These are phyloP conservation scores for Diceros bicornis DNA, from an alignment of 2,797 vertebrate genomes.

Conservation along the genomic window DNA sequence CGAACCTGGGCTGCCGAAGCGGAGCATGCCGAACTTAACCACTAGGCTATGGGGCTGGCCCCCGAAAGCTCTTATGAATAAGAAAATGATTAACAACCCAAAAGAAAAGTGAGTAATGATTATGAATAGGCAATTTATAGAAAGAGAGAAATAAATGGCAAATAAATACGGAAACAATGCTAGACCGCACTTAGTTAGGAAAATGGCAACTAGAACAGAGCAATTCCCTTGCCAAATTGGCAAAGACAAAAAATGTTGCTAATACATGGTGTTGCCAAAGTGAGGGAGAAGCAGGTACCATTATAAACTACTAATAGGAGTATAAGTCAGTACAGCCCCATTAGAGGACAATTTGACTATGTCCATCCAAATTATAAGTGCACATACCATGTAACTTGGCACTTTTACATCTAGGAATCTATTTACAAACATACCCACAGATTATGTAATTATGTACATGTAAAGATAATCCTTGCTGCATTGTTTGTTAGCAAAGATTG, in stretches of 20 bases:
- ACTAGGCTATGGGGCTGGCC: no score
- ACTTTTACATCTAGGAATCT: not conserved
- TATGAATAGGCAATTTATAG: not conserved
- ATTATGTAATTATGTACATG: not conserved
- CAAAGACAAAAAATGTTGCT: not conserved
- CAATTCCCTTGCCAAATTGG: not conserved
- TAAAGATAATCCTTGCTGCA: not conserved
- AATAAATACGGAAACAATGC: not conserved
- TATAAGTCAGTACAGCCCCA: accelerated
- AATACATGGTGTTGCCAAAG: not conserved
- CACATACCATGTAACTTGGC: not conserved
- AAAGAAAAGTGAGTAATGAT: slow-evolving; percentile 22
- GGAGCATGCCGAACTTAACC: no score
- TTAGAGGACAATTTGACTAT: not conserved
- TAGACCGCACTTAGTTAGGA: not conserved
- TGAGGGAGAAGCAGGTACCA: not conserved
- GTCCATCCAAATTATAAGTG: not conserved
- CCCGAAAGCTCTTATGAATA: slow-evolving; percentile 4
- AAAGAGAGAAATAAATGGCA: slow-evolving; percentile 16
- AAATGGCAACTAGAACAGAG: not conserved
- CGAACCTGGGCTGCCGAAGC: no score
- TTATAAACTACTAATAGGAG: accelerated
- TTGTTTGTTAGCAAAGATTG: slow-evolving; percentile 6
- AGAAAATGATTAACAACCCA: slow-evolving; percentile 21
- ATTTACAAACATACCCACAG: not conserved